Percentiles rank a stretch among this genome's conserved stretches.
phyloP scores from a whole-genome alignment of 2,113 vertebrate species.

The Camelus dromedarius region DNA sequence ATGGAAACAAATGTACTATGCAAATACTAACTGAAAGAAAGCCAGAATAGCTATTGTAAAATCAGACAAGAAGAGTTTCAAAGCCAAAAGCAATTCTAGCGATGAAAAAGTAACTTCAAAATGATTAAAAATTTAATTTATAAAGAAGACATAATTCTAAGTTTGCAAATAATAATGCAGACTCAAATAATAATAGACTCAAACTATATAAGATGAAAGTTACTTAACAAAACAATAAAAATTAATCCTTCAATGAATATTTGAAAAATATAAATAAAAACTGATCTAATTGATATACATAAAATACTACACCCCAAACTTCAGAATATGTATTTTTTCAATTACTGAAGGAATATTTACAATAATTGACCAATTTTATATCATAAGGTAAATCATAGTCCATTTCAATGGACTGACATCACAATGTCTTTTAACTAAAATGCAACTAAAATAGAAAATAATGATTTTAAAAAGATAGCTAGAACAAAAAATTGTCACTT shows the following conservation, averaged over 20 bases:
- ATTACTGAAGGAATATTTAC: not conserved
- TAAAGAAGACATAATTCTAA: not conserved
- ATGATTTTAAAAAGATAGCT: not conserved
- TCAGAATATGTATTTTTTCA: not conserved
- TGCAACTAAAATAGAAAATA: not conserved
- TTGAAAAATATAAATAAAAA: slow-evolving; percentile 16
- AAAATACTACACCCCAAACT: not conserved
- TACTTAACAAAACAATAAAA: not conserved
- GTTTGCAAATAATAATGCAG: not conserved
- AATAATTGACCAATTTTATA: not conserved
- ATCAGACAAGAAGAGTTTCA: not conserved
- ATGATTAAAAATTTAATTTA: not conserved
- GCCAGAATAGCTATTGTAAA: not conserved
- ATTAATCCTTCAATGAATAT: not conserved
- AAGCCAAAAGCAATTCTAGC: not conserved
- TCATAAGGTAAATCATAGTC: not conserved
- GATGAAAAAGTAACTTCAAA: not conserved
- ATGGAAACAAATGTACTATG: not conserved
- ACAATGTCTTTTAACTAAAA: not conserved
- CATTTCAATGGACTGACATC: not conserved
- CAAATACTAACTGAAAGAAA: not conserved
- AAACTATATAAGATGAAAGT: not conserved
- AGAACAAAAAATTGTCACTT: not conserved
- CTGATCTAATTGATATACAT: not conserved
- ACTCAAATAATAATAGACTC: not conserved